A percentile compares a stretch with the other conserved stretches of the same genome.
Conservation (phyloP, 2,113 vertebrate species). For the Podiceps cristatus region DNA sequence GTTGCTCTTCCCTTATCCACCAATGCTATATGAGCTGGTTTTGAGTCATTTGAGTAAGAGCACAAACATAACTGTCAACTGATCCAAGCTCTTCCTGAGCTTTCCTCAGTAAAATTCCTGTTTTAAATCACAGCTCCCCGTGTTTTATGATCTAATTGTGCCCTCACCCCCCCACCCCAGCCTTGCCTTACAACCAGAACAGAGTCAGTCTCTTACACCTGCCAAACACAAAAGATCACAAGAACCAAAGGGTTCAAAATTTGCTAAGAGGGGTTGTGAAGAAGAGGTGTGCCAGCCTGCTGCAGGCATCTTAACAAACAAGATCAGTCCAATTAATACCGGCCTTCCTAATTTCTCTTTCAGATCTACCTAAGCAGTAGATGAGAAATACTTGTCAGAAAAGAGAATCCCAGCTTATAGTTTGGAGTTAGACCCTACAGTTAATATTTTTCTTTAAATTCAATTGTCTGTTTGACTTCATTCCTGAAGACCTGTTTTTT, state of each 20-base stretch:
- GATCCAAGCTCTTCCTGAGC: background rate
- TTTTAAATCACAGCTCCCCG: background rate
- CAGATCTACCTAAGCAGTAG: background rate
- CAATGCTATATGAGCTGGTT: background rate
- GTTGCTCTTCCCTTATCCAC: too few species aligned
- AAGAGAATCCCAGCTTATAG: background rate
- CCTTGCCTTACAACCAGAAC: background rate
- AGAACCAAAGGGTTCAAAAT: background rate
- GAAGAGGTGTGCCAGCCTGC: background rate
- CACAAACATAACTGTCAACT: background rate
- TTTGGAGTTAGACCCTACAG: background rate
- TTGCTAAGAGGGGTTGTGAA: background rate
- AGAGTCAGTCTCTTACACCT: background rate
- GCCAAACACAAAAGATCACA: background rate
- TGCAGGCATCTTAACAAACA: background rate
- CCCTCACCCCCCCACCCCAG: background rate
- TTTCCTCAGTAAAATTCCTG: background rate
- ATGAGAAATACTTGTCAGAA: background rate
- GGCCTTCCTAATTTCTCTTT: background rate
- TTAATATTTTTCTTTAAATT: constrained; percentile 20
- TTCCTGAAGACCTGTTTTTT: background rate
- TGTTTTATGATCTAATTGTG: background rate
- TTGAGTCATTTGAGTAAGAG: constrained; percentile 1
- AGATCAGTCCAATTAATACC: background rate
- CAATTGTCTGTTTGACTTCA: background rate